Evolutionary conservation across 1,140 invertebrate species (phyloP), one percentile per base, ranked within the genome.

Genomic region (Saccostrea echinata): DNA sequence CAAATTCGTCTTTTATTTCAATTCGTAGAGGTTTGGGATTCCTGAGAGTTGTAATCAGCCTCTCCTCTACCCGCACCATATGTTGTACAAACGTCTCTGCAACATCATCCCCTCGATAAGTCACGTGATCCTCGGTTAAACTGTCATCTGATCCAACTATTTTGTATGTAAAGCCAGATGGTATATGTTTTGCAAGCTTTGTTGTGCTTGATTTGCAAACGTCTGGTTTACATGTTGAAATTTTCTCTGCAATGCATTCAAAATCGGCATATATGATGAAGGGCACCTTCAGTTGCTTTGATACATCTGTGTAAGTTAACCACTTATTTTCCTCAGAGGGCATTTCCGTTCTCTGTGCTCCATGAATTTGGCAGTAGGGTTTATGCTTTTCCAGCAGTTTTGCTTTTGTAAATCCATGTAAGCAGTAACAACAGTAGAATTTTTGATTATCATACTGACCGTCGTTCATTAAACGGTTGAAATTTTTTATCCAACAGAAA

Each of bases 191-290:
- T 43, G 43, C 43, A 4, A 43, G 43, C 43, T 43, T 64, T 12
- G 24, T 43, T 13, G 84, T 85, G n/a, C 33, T 27, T 33, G 85
- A 86, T 43, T 52, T 52, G 21, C 24, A 51, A 24, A 30, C 18
- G 35, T 68, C 68, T 24, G 86, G 86, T 51, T 27, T 80, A 27
- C 68, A 82, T 53, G 11, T 68, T 35, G 27, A 21, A 9, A 18
- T 81, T 52, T 33, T 53, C 16, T 64, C 82, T 85, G 27, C 27
- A 24, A 80, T 57, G 51, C 80, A 68, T 51, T 84, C 87, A 81
- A 88, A 88, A 53, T 88, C 87, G 18, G 87, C 87, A 88, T 88
- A 88, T 16, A 85, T 64, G 24, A 85, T 68, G 43, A 57, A 85
- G 11, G 84, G 84, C 51, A 85, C 76, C 30, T 86, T 89, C 8